Evolutionary conservation across 2,888 invertebrate genomes (phyloP).

Genomic region (Vesta saturnalis): DNA sequence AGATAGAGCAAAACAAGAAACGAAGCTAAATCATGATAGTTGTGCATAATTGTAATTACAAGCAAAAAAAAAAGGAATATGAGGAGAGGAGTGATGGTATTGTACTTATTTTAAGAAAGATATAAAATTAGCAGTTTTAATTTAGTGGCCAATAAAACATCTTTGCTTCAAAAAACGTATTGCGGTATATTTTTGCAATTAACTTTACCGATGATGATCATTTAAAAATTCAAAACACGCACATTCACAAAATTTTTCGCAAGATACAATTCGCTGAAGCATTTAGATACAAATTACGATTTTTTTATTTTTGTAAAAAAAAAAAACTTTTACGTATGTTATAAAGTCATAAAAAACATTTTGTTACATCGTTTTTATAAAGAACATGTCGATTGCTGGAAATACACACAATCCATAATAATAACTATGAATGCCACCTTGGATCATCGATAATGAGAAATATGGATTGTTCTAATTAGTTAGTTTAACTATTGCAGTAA

Average conservation of each 20-base stretch:
- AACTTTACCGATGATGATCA: neutral
- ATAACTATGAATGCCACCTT: slow-evolving; percentile 1
- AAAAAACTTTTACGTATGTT: neutral
- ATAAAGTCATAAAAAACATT: neutral
- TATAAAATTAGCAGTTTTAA: too few relatives aligned
- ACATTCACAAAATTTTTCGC: neutral
- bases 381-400: neutral
- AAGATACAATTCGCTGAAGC: neutral
- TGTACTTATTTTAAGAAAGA: too few relatives aligned
- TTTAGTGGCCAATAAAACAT: too few relatives aligned
- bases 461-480: slow-evolving; percentile 7
- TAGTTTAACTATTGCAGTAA: slow-evolving; percentile 29
- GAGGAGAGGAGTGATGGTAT: too few relatives aligned
- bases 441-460: slow-evolving; percentile 12
- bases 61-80: too few relatives aligned
- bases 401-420: neutral
- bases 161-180: neutral
- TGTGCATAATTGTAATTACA: too few relatives aligned
- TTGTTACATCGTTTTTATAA: neutral
- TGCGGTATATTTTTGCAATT: neutral
- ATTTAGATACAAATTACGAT: slow-evolving; percentile 8
- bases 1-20: too few relatives aligned
- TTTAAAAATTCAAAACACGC: neutral
- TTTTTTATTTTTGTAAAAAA: neutral
- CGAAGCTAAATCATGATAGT: too few relatives aligned